Base-by-base conservation (phyloP, 2,888 invertebrate species). In the Caradrina clavipalpis region DNA sequence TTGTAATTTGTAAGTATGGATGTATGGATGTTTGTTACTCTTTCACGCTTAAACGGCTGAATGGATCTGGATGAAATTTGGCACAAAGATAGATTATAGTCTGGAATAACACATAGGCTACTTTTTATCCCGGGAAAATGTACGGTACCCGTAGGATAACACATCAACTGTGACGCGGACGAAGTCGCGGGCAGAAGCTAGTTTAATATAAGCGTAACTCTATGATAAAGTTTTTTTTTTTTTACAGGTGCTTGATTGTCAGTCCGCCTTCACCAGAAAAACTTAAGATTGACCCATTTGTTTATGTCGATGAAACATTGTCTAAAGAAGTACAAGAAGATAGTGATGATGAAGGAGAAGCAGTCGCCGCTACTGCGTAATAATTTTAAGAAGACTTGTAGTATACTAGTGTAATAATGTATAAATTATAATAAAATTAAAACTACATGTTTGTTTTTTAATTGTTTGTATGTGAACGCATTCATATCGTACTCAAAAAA, bases 231-330 rank as follows among this genome's bases (percentile, higher is more conserved):
- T n/a, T n/a, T n/a, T n/a, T n/a, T n/a, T n/a, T 74, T 55, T 80
- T 31, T 82, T 87, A 13, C 89, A 97, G 98, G 82, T 97, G 97
- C 78, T 85, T 97, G 11, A 87, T 98, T 58, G 92, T 93, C 71
- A 97, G 97, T 85, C 96, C 97, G 0, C 97, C 97, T 6, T 97
- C 97, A 8, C 85, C 90, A 35, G 98, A 98, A 88, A 96, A 93
- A 80, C 93, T 98, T 0, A 98, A 97, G 91, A 96, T 98, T 26
- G 96, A 98, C 90, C 96, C 97, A 3, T 97, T 96, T 79, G 87
- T 95, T 0, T 95, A 95, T 78, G 94, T 97, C 0, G 93, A 93
- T 2, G 88, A 90, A 39, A 91, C 89, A 11, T 65, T 95, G 2
- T 83, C 92, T 8, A 92, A 92, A 62, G 92, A 93, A 64, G 92